These are phyloP conservation scores for Trachemys scripta DNA, from an alignment of 2,113 vertebrate species.

Conservation along the genomic window DNA sequence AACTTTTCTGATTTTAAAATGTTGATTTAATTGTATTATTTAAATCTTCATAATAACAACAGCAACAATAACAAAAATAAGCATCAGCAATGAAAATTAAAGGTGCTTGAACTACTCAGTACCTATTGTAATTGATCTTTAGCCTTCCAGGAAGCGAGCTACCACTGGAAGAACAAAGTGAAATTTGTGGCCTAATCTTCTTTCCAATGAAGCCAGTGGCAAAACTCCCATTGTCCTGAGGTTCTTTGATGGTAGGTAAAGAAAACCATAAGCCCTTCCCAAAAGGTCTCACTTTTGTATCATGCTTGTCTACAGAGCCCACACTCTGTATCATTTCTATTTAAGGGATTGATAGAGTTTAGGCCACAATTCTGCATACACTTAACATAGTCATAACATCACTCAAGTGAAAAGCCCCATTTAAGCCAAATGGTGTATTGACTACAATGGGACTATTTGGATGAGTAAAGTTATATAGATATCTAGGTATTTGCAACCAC, in stretches of 20 bases:
- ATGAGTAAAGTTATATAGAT: slow-evolving; percentile 14
- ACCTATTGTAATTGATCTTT: not conserved
- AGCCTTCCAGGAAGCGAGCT: not conserved
- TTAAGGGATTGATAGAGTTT: not conserved
- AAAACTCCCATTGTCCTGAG: not conserved
- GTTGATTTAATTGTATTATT: not conserved
- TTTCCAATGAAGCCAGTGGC: not conserved
- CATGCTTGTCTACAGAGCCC: not conserved
- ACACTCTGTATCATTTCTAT: not conserved
- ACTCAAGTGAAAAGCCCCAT: not conserved
- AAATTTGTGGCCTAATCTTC: not conserved
- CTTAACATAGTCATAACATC: not conserved
- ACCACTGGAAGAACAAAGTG: not conserved
- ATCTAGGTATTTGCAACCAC: not conserved
- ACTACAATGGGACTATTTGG: slow-evolving; percentile 30
- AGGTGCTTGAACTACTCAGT: not conserved
- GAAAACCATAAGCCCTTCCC: not conserved
- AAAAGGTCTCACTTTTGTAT: not conserved
- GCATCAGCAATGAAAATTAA: not conserved
- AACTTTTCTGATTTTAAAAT: slow-evolving; percentile 17
- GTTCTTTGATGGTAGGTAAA: not conserved
- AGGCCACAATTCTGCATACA: not conserved
- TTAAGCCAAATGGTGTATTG: not conserved
- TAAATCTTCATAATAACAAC: too few relatives aligned
- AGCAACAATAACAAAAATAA: not conserved